Evolutionary conservation across 2,797 vertebrate species (phyloP).

Genomic region (Alosa sapidissima): DNA sequence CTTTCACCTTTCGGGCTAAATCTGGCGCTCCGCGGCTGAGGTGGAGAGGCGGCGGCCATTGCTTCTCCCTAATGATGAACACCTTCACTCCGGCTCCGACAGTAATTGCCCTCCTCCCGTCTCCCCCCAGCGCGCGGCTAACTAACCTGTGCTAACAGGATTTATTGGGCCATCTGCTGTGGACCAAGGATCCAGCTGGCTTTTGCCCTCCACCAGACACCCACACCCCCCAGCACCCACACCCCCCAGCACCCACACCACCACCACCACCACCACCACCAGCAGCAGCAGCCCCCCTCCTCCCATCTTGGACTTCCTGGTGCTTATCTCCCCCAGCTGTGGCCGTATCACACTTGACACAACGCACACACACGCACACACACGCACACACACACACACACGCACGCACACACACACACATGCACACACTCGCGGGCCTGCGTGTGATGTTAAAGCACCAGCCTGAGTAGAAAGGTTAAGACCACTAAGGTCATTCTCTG

Average conservation of each 20-base stretch:
- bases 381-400: not conserved
- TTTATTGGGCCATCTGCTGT: conserved; percentile 49
- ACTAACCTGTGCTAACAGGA: conserved; percentile 41
- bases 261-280: not conserved
- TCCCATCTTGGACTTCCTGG: conserved; percentile 2
- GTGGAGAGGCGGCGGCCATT: conserved; percentile 25
- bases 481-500: not conserved
- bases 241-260: no score
- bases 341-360: not conserved
- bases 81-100: conserved; percentile 37
- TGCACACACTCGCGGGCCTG: not conserved
- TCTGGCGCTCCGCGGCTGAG: conserved; percentile 18
- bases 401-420: not conserved
- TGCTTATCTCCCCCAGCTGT: conserved; percentile 26
- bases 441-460: not conserved
- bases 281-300: not conserved
- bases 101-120: conserved; percentile 41
- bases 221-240: no score
- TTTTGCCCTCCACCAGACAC: not conserved
- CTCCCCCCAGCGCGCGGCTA: conserved; percentile 26
- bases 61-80: conserved; percentile 42
- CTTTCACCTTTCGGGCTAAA: conserved; percentile 37
- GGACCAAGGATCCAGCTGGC: conserved; percentile 27
- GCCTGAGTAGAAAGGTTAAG: conserved; percentile 8
- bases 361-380: not conserved